phyloP scores from a whole-genome alignment of 2,113 vertebrate genomes.

The Elephantulus edwardii region DNA sequence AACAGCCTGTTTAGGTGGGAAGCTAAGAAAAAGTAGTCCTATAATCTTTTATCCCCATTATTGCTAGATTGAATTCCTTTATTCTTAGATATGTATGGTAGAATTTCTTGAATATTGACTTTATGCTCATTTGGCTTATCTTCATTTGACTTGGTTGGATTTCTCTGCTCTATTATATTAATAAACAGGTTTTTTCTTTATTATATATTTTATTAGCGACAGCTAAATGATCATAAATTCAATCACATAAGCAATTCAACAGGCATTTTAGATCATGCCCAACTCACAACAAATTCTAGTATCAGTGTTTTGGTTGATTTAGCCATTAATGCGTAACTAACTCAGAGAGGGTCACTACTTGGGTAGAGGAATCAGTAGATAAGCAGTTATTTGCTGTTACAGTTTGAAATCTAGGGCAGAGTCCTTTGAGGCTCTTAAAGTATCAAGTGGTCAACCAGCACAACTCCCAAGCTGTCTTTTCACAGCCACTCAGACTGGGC shows the following conservation, averaged over 20 bases:
- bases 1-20: constrained; percentile 23
- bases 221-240: not conserved
- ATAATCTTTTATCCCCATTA: not conserved
- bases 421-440: too few relatives aligned
- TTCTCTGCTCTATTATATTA: constrained; percentile 26
- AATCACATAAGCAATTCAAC: not conserved
- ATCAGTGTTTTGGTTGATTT: not conserved
- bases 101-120: constrained; percentile 42
- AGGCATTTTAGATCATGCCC: not conserved
- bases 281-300: not conserved
- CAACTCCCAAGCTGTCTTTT: not conserved
- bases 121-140: not conserved
- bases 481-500: not conserved
- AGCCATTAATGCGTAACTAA: not conserved
- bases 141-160: constrained; percentile 39
- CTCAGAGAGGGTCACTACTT: constrained; percentile 5
- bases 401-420: too few relatives aligned
- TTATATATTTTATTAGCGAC: constrained; percentile 19
- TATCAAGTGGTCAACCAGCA: not conserved
- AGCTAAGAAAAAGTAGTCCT: not conserved
- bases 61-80: not conserved
- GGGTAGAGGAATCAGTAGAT: too few relatives aligned
- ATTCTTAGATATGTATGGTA: not conserved
- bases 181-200: constrained; percentile 4
- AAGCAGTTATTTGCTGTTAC: too few relatives aligned